Evolutionary conservation across 2,888 invertebrate species (phyloP).

Genomic region (Drepanosiphum platanoidis): DNA sequence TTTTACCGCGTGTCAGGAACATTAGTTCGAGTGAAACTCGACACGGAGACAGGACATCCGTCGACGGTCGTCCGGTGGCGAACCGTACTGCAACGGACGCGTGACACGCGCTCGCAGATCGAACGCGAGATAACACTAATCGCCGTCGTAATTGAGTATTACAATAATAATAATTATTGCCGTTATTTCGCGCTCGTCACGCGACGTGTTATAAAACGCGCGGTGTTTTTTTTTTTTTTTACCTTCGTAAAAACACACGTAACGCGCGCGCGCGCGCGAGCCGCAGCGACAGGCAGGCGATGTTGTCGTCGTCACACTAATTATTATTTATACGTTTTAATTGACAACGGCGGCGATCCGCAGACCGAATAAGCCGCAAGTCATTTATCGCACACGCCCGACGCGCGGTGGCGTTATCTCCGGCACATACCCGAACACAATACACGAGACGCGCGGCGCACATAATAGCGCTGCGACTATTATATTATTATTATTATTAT

Average conservation of each 20-base stretch:
- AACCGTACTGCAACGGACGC: too few species aligned
- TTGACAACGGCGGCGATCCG: neutral
- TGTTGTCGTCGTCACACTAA: neutral
- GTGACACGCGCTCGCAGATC: neutral
- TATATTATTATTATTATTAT: too few species aligned
- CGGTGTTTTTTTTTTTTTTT: too few species aligned
- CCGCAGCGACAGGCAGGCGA: too few species aligned
- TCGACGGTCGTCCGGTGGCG: too few species aligned
- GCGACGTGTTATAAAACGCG: neutral
- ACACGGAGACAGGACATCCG: too few species aligned
- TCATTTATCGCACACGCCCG: neutral
- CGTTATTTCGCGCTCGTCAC: neutral
- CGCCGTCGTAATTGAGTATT: too few species aligned
- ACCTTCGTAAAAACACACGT: too few species aligned
- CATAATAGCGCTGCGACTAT: too few species aligned
- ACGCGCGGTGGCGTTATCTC: neutral
- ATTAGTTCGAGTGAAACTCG: too few species aligned
- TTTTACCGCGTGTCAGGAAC: too few species aligned
- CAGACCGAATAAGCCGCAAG: neutral
- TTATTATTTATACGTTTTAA: neutral
- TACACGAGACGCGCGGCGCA: neutral
- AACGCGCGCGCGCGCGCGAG: neutral
- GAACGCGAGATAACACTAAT: conserved; percentile 1
- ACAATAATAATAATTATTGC: too few species aligned
- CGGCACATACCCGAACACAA: neutral